phyloP scores from a whole-genome alignment of 2,797 vertebrate genomes.

The Semotilus atromaculatus region DNA sequence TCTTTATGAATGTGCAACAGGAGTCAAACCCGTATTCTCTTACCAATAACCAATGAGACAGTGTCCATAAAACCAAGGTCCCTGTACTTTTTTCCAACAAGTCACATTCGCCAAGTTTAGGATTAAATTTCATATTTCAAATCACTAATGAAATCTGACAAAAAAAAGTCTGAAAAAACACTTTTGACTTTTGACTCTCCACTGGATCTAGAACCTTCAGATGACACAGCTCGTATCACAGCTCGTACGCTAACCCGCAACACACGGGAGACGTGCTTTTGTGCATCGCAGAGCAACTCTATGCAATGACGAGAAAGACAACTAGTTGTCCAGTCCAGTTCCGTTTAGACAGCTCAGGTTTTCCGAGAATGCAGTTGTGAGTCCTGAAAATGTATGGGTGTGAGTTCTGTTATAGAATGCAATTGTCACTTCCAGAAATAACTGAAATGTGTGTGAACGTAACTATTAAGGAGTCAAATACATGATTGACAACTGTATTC shows the following conservation, averaged over 20 bases:
- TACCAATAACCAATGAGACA: not conserved
- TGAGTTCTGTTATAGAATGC: not conserved
- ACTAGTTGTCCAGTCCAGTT: not conserved
- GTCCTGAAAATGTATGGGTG: not conserved
- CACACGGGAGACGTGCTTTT: too few species aligned
- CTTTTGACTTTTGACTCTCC: too few species aligned
- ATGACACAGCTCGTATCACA: too few species aligned
- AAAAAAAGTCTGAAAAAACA: too few species aligned
- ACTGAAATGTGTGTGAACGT: not conserved
- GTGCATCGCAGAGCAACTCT: too few species aligned
- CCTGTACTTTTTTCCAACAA: too few species aligned
- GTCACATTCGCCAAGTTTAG: too few species aligned
- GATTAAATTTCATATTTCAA: too few species aligned
- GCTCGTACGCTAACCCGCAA: too few species aligned
- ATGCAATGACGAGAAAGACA: too few species aligned
- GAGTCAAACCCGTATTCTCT: not conserved
- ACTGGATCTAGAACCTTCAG: too few species aligned
- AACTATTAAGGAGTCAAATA: not conserved
- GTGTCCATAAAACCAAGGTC: not conserved
- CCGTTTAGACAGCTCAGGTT: not conserved
- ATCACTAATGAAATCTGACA: too few species aligned
- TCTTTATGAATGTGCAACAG: not conserved
- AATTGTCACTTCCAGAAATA: not conserved
- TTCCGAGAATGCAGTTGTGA: not conserved
- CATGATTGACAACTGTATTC: not conserved